Evolutionary conservation across 30 jellyfish, hydroid and myxozoan species (phyloP).

Genomic region (Hydractinia symbiolongicarpus): DNA sequence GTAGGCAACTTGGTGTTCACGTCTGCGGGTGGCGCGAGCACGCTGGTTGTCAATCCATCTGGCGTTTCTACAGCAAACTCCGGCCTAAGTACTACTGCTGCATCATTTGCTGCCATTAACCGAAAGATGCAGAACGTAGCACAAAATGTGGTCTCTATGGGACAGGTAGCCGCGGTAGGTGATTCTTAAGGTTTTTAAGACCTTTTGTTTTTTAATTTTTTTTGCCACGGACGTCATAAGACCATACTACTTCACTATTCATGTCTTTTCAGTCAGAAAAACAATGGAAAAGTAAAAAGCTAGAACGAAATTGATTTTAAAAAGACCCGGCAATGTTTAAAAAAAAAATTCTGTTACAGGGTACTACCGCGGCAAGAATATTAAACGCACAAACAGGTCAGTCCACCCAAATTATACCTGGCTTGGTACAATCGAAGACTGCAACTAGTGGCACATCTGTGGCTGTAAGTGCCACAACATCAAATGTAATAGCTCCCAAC

Average conservation of each 20-base stretch:
- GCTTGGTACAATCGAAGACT: not conserved
- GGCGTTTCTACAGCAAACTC: slow-evolving; percentile 7
- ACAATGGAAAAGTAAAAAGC: no score
- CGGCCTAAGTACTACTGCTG: slow-evolving; percentile 46
- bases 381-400: not conserved
- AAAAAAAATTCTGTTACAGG: no score
- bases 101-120: slow-evolving; percentile 65
- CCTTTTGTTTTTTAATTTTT: not conserved
- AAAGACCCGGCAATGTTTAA: no score
- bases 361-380: not conserved
- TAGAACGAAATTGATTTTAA: no score
- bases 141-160: slow-evolving; percentile 9
- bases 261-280: no score
- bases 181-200: not conserved
- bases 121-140: slow-evolving; percentile 36
- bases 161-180: not conserved
- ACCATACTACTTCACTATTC: no score
- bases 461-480: slow-evolving; percentile 1
- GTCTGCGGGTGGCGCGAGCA: slow-evolving; percentile 43
- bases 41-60: slow-evolving; percentile 46
- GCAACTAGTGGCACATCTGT: not conserved
- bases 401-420: slow-evolving; percentile 5
- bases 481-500: slow-evolving; percentile 20
- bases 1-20: slow-evolving; percentile 41
- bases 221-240: no score